A percentile compares a stretch with the other conserved stretches of the same genome.
Evolutionary conservation across 2,113 vertebrate species (phyloP).

Genomic region (Microcebus tavaratra): DNA sequence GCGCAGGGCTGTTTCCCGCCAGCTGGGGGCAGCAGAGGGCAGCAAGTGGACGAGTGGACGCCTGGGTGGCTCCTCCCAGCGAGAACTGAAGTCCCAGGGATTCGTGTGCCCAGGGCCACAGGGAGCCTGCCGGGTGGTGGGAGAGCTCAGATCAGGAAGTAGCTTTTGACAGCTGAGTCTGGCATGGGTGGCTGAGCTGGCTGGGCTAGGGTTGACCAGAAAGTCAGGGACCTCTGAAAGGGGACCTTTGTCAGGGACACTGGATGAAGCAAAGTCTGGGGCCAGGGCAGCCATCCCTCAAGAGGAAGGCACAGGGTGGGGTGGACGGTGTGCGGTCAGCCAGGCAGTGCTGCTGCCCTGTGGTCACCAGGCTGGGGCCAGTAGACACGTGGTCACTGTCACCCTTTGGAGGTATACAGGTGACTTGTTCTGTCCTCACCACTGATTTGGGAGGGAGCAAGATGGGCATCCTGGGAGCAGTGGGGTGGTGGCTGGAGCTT

Average conservation of each 20-base stretch:
- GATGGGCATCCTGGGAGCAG: background rate
- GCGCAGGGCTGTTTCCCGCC: slow-evolving; percentile 18
- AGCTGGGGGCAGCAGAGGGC: slow-evolving; percentile 78
- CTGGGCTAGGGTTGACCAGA: background rate
- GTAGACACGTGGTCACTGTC: background rate
- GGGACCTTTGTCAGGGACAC: background rate
- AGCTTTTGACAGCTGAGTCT: background rate
- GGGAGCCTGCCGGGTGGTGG: no score
- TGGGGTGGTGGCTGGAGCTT: background rate
- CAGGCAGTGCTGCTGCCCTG: background rate
- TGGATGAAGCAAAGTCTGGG: background rate
- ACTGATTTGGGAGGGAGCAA: background rate
- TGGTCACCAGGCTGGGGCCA: background rate
- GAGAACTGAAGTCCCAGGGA: background rate
- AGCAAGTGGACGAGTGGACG: slow-evolving; percentile 33
- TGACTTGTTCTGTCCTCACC: background rate
- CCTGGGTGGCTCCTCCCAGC: background rate
- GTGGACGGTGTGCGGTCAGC: background rate
- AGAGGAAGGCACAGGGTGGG: background rate
- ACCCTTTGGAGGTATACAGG: background rate
- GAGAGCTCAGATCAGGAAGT: background rate
- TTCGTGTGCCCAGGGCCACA: background rate
- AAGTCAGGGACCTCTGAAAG: background rate
- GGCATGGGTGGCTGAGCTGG: background rate
- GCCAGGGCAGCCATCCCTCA: background rate